Base-by-base conservation (phyloP, 2,888 invertebrate genomes). In the Galerucella pusilla region DNA sequence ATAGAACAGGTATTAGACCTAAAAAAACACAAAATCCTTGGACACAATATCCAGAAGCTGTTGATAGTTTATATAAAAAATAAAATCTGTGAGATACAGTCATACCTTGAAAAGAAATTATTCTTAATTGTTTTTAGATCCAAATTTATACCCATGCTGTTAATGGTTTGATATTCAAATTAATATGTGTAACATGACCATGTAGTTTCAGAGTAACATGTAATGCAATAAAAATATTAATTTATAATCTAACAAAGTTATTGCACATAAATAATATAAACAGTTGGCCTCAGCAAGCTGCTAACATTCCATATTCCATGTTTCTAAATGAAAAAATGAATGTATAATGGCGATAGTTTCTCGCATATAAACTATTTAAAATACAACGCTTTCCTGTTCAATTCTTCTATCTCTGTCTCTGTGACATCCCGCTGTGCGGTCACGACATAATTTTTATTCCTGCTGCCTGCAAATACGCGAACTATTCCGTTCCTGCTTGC, bases 391-490 rank as follows among this genome's bases (percentile, higher is more conserved):
- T 81, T 81, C 81, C 80, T 81, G 80, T 81, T 81, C 80, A 80
- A 81, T 80, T 82, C 81, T 80, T 78, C 77, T 76, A 72, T 75
- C 77, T 73, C 77, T 77, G 59, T 72, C 74, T 73, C 77, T 76
- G 72, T 72, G 81, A 79, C 80, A 79, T 79, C 80, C 82, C 77
- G 80, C 80, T 68, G 80, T 79, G 75, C 75, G 79, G 81, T 82
- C 82, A 82, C 82, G 82, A 82, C 81, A 82, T 81, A 78, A 82
- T 82, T 82, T 82, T 82, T 82, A 81, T 80, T 79, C 77, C 75
- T 71, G 74, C 78, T 77, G 73, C 78, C 76, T 73, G 81, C 81
- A 81, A 82, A 82, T 82, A 81, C 81, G 82, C 81, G 76, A 82
- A 82, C 82, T 82, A 82, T 82, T 82, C 77, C 76, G 79, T 81